Percentiles rank a stretch among this genome's conserved stretches.
phyloP scores from a whole-genome alignment of 1,140 invertebrate genomes.

The Sycophila sp. region DNA sequence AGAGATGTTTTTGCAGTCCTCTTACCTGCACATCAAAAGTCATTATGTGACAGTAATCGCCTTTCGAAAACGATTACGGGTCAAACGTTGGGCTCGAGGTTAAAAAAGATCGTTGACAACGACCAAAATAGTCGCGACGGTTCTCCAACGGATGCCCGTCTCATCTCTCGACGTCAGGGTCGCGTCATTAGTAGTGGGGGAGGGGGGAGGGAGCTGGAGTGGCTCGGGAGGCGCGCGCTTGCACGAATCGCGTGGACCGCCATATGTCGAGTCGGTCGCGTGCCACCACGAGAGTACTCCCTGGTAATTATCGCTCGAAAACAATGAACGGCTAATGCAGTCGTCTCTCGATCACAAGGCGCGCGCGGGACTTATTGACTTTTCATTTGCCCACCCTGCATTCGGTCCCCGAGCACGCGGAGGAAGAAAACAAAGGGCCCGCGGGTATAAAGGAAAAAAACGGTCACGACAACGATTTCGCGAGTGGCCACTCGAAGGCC shows the following conservation, averaged over 20 bases:
- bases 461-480: background rate
- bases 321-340: slow-evolving; percentile 9
- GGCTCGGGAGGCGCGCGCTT: background rate
- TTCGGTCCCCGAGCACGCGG: background rate
- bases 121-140: too few relatives aligned
- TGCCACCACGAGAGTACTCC: slow-evolving; percentile 24
- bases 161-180: too few relatives aligned
- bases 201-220: too few relatives aligned
- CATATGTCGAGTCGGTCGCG: slow-evolving; percentile 25
- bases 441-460: too few relatives aligned
- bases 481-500: background rate
- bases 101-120: too few relatives aligned
- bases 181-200: too few relatives aligned
- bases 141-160: too few relatives aligned
- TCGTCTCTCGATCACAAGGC: background rate
- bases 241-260: background rate
- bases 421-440: background rate
- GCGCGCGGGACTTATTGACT: slow-evolving; percentile 31
- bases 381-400: background rate
- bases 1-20: too few relatives aligned
- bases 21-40: too few relatives aligned
- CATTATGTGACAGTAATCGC: too few relatives aligned
- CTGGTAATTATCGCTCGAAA: background rate
- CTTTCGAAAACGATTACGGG: too few relatives aligned
- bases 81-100: too few relatives aligned